Conservation (phyloP, 2,797 vertebrate species). For the Cossypha dichroa region DNA sequence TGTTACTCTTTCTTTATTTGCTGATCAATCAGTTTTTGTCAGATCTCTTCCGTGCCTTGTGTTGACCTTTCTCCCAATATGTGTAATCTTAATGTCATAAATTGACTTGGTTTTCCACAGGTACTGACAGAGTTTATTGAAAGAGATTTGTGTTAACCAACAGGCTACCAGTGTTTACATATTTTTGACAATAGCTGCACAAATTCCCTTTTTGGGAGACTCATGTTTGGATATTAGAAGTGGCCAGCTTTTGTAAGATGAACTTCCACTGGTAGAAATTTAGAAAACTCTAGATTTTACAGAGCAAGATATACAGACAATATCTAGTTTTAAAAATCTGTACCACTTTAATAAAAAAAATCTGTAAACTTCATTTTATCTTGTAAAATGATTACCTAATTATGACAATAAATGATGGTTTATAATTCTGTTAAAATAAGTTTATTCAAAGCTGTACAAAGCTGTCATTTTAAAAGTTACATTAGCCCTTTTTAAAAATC, state of each 20-base stretch:
- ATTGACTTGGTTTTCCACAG: neutral
- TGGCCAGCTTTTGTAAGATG: conserved; percentile 27
- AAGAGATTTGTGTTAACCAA: conserved; percentile 27
- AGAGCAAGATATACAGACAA: conserved; percentile 4
- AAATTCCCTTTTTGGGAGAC: conserved; percentile 1
- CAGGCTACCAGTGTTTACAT: neutral
- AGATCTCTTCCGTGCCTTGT: neutral
- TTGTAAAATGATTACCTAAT: neutral
- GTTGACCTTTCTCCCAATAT: neutral
- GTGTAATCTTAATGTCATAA: neutral
- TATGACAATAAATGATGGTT: neutral
- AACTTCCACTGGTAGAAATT: neutral
- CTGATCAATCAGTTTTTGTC: neutral
- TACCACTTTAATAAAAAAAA: neutral
- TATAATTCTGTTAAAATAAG: neutral
- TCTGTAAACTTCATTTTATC: neutral
- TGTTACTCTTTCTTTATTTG: neutral
- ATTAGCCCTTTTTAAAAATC: neutral
- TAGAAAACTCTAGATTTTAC: conserved; percentile 39
- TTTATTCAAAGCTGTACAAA: neutral
- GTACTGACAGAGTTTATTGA: conserved; percentile 1
- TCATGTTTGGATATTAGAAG: conserved; percentile 21
- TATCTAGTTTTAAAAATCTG: neutral
- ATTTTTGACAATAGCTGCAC: conserved; percentile 25
- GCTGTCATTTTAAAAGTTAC: neutral